Evolutionary conservation across 2,888 invertebrate species (phyloP), one percentile per base, ranked within the genome.

Genomic region (Drymonia ruficornis): DNA sequence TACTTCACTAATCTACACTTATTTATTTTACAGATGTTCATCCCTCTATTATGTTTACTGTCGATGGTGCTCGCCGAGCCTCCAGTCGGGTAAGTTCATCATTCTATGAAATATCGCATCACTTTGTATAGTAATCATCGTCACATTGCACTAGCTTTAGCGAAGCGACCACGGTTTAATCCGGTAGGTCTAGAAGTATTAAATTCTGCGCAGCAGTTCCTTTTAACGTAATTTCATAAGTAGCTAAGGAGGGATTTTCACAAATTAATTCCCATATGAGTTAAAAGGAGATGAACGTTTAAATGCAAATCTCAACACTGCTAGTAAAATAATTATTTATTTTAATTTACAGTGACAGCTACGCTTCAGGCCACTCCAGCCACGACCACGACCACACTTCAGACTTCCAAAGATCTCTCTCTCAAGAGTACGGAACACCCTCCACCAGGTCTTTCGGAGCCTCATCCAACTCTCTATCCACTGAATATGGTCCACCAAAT

Each of bases 11-110:
- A n/a, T n/a, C n/a, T n/a, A n/a, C 3, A 2, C 0, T 23, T 23
- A 23, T 7, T 23, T 50, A 52, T 53, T 1, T 86, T 86, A 44
- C 80, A 89, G 89, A 77, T 81, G 56, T 72, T 85, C 13, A 62
- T 89, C 55, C 67, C 79, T 13, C 63, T 86, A 8, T 40, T 85
- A 9, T 81, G 80, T 60, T 50, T 88, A n/a, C 49, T 83, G 2
- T 75, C 84, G 12, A 59, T 78, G 0, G 61, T 50, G 0, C 4
- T 79, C 13, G 89, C 89, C 0, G 90, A 90, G 62, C 89, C 90
- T 45, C 89, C 90, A 0, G 79, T 89, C 1, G 81, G 81, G 89
- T 90, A 80, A 76, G 89, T 76, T 40, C 8, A 36, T 13, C 6
- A 0, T 11, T 8, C 31, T 31, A 31, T 8, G 2, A 9, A 31